A percentile compares a stretch with the other conserved stretches of the same genome.
Evolutionary conservation across 2,113 vertebrate genomes (phyloP).

Genomic region (Grus americana): DNA sequence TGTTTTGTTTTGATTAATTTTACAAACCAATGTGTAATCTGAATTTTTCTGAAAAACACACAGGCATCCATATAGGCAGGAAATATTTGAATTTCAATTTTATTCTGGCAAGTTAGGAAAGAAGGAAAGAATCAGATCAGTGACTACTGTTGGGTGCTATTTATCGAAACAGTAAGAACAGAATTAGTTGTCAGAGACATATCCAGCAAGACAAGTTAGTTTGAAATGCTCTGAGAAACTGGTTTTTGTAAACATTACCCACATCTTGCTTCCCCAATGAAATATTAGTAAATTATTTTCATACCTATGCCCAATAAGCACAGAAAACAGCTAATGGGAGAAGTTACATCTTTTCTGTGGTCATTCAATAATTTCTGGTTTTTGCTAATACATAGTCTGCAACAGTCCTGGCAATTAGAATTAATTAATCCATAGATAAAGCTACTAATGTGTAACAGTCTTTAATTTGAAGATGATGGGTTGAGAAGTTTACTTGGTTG

Average conservation of each 20-base stretch:
- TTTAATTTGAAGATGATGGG: neutral
- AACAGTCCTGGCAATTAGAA: neutral
- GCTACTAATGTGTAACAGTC: neutral
- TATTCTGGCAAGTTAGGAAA: neutral
- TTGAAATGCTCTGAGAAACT: neutral
- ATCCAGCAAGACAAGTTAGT: neutral
- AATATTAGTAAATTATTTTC: neutral
- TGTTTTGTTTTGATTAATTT: neutral
- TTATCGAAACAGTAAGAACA: neutral
- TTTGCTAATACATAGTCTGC: neutral
- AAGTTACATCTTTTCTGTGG: neutral
- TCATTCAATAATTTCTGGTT: neutral
- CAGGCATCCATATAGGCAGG: neutral
- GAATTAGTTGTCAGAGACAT: neutral
- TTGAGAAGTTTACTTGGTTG: neutral
- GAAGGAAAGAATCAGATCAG: neutral
- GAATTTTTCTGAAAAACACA: neutral
- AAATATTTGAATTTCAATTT: neutral
- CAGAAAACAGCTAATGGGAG: neutral
- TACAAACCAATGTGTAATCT: neutral
- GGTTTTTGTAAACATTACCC: neutral
- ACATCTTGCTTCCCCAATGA: neutral
- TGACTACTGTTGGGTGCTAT: neutral
- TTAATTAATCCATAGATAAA: neutral
- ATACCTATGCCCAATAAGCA: neutral